phyloP scores from a whole-genome alignment of 2,888 invertebrate genomes.

The Drosophila mulleri region DNA sequence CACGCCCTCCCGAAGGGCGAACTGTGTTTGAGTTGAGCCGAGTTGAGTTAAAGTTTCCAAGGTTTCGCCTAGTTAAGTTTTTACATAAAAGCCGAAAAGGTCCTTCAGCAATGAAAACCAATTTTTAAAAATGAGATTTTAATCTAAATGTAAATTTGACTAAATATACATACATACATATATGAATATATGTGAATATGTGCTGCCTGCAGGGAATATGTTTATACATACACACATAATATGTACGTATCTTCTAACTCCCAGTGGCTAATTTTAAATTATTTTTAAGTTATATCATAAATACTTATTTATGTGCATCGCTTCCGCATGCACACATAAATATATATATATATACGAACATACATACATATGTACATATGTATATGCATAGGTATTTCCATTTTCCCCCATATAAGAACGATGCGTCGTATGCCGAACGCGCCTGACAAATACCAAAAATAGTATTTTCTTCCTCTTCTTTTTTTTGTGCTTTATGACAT shows the following conservation, averaged over 20 bases:
- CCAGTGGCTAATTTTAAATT: constrained; percentile 30
- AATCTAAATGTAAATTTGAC: constrained; percentile 6
- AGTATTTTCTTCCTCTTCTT: constrained; percentile 14
- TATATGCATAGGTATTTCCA: neutral
- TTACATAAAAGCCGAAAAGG: neutral
- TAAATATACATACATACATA: neutral
- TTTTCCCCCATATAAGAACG: constrained; percentile 25
- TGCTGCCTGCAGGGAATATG: neutral
- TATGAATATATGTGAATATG: neutral
- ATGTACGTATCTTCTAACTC: constrained; percentile 3
- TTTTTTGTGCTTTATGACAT: constrained; percentile 39
- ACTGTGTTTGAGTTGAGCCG: neutral
- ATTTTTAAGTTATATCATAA: constrained; percentile 8
- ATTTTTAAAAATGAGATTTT: neutral
- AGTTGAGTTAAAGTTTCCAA: constrained; percentile 41
- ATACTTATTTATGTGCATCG: constrained; percentile 16
- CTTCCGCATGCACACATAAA: constrained; percentile 35
- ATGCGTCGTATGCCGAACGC: constrained; percentile 4
- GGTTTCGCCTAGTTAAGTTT: constrained; percentile 23
- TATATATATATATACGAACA: no score
- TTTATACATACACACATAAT: no score
- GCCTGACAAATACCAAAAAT: constrained; percentile 47
- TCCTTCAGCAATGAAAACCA: constrained; percentile 13
- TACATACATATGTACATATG: no score
- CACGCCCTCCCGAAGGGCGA: constrained; percentile 14